Conservation (phyloP, 1,140 invertebrate species). For the Pinna nobilis region DNA sequence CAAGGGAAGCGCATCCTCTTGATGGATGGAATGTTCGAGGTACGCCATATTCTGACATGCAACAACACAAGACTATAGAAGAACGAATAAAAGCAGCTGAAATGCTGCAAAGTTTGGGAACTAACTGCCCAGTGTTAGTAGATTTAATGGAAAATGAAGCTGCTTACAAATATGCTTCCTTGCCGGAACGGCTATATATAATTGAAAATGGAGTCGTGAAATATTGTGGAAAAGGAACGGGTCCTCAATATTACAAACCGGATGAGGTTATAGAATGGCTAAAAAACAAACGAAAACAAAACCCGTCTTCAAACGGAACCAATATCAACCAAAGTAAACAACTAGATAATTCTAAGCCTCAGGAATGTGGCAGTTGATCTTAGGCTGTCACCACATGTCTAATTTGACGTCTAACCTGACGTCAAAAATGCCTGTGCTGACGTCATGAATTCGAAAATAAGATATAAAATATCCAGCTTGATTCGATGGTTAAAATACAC, state of each 20-base stretch:
- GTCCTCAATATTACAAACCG: constrained; percentile 34
- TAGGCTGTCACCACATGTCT: no score
- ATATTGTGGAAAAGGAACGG: constrained; percentile 25
- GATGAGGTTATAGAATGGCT: constrained; percentile 33
- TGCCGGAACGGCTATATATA: constrained; percentile 45
- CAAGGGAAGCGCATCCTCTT: constrained; percentile 57
- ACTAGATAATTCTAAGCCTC: no score
- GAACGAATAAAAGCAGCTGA: constrained; percentile 43
- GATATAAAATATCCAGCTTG: no score
- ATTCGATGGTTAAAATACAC: no score
- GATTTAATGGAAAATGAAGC: constrained; percentile 49
- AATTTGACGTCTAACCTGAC: no score
- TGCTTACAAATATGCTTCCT: constrained; percentile 18
- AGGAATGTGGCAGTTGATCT: no score
- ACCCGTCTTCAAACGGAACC: no score
- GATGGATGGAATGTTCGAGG: constrained; percentile 52
- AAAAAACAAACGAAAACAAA: constrained; percentile 6
- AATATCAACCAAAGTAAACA: no score
- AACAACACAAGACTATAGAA: constrained; percentile 40
- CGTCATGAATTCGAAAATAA: no score
- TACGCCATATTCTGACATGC: constrained; percentile 19
- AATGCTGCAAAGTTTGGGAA: constrained; percentile 14
- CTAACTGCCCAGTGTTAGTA: constrained; percentile 37
- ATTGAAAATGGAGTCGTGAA: constrained; percentile 41
- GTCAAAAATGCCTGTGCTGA: no score